phyloP scores from a whole-genome alignment of 2,797 vertebrate genomes.

The Poecile montanus region DNA sequence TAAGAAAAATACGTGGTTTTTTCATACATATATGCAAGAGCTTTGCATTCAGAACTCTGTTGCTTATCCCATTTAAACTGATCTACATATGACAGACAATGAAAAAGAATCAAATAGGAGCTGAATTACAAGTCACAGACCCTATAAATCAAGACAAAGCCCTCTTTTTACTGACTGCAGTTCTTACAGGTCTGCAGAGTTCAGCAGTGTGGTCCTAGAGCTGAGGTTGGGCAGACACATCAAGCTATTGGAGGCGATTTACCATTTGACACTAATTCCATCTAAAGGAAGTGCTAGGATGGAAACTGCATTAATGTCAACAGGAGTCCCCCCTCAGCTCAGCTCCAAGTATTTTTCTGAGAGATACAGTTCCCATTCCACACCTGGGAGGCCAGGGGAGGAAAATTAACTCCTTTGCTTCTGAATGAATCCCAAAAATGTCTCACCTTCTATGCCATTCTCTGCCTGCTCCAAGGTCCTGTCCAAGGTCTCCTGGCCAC shows the following conservation, averaged over 20 bases:
- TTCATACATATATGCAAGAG: background rate
- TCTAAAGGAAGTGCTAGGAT: background rate
- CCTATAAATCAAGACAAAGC: background rate
- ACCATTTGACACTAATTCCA: background rate
- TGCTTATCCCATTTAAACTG: background rate
- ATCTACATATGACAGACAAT: background rate
- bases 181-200: background rate
- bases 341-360: rapidly evolving
- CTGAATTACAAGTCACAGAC: background rate
- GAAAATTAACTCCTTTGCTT: background rate
- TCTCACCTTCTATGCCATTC: background rate
- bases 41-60: background rate
- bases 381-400: background rate
- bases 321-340: rapidly evolving
- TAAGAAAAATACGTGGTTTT: background rate
- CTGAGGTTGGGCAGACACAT: background rate
- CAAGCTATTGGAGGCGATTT: background rate
- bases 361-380: background rate
- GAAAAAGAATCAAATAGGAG: background rate
- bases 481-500: background rate
- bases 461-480: background rate
- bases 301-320: background rate
- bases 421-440: background rate
- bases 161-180: background rate
- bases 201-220: background rate